A percentile compares a stretch with the other conserved stretches of the same genome.
Evolutionary conservation across 2,888 invertebrate species (phyloP).

Genomic region (Byasa hedistus): DNA sequence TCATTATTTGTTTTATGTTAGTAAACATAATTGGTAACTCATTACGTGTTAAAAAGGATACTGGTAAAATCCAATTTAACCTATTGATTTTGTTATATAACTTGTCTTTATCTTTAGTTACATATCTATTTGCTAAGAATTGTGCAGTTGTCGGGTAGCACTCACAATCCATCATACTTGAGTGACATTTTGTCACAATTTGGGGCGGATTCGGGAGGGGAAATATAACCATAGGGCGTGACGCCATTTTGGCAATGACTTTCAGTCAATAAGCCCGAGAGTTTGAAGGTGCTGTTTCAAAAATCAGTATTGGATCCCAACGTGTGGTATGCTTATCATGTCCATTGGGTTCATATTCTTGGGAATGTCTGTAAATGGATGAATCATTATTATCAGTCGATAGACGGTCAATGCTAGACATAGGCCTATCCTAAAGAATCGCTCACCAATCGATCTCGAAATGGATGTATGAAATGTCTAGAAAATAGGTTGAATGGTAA

Average conservation of each 20-base stretch:
- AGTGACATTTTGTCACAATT: constrained; percentile 53
- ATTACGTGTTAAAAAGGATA: not conserved
- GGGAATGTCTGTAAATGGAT: no score
- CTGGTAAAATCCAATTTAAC: not conserved
- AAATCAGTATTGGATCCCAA: constrained; percentile 5
- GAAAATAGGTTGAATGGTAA: no score
- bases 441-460: no score
- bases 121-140: constrained; percentile 13
- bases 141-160: constrained; percentile 21
- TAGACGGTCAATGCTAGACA: no score
- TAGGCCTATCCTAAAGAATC: no score
- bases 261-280: not conserved
- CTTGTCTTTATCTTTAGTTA: not conserved
- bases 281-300: constrained; percentile 31
- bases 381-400: no score
- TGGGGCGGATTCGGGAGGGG: constrained; percentile 48
- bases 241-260: constrained; percentile 47
- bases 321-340: no score
- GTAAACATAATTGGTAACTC: not conserved
- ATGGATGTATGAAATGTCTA: no score
- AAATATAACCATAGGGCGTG: constrained; percentile 42
- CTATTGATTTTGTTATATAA: not conserved
- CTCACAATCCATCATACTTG: constrained; percentile 43
- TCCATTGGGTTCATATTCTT: no score
- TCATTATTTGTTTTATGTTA: not conserved